Conservation (phyloP, 2,888 invertebrate species). For the Hoplodrina blanda region DNA sequence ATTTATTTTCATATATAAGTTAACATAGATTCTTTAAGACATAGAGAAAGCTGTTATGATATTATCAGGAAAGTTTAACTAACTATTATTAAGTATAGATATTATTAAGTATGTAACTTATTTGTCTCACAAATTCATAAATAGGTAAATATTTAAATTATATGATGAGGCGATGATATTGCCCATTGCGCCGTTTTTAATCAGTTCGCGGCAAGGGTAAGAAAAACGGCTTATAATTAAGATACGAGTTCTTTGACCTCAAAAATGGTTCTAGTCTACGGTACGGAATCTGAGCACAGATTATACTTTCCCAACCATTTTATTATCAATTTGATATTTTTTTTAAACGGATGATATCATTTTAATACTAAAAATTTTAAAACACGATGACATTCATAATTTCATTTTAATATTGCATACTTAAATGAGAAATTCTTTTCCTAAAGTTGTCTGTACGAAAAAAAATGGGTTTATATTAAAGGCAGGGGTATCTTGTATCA, state of each 20-base stretch:
- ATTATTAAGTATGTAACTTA: too few species aligned
- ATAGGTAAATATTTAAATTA: not conserved
- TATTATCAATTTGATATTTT: too few species aligned
- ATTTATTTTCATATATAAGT: too few species aligned
- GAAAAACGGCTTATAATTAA: not conserved
- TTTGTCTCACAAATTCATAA: constrained; percentile 7
- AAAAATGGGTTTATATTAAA: constrained; percentile 56
- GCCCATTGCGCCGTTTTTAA: not conserved
- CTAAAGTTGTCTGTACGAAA: constrained; percentile 32
- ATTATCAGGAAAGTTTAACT: too few species aligned
- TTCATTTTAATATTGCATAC: constrained; percentile 21
- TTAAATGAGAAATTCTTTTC: constrained; percentile 46
- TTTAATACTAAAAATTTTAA: constrained; percentile 2
- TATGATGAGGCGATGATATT: not conserved
- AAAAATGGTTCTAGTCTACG: not conserved
- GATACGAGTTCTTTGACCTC: constrained; percentile 16
- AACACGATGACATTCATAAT: constrained; percentile 21
- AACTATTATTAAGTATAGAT: too few species aligned
- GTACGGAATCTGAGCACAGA: not conserved
- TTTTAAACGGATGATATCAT: not conserved
- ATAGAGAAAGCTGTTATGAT: constrained; percentile 8
- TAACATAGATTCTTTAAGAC: not conserved
- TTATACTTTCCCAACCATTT: not conserved
- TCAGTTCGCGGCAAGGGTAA: not conserved
- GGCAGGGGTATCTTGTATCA: constrained; percentile 54